Conservation (phyloP, 2,113 vertebrate genomes). For the Oncorhynchus keta region DNA sequence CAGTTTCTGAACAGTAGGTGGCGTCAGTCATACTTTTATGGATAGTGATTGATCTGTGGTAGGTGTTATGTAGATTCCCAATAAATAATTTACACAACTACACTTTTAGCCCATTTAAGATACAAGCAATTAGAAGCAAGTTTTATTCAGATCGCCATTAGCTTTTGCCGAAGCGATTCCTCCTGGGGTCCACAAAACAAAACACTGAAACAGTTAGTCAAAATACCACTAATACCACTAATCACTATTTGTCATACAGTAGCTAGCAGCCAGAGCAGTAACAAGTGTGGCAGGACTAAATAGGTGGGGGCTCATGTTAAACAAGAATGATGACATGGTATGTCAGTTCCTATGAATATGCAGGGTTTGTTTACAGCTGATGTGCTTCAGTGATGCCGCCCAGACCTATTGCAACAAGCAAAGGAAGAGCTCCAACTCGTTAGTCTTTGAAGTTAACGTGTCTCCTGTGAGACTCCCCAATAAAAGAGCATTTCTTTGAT, state of each 20-base stretch:
- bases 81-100: too few species aligned
- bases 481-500: slow-evolving; percentile 5
- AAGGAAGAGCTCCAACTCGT: slow-evolving; percentile 2
- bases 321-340: not conserved
- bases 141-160: too few species aligned
- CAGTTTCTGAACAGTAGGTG: not conserved
- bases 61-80: too few species aligned
- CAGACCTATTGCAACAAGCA: not conserved
- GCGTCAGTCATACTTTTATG: not conserved
- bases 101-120: too few species aligned
- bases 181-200: too few species aligned
- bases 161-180: too few species aligned
- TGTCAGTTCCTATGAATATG: not conserved
- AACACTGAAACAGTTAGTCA: too few species aligned
- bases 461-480: not conserved
- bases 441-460: slow-evolving; percentile 9
- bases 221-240: too few species aligned
- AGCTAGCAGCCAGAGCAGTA: not conserved
- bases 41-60: too few species aligned
- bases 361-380: slow-evolving; percentile 4
- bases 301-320: not conserved
- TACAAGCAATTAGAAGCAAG: too few species aligned
- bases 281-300: not conserved
- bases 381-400: not conserved
- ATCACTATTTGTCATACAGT: too few species aligned